Percentiles rank a stretch among this genome's conserved stretches.
Evolutionary conservation across 2,888 invertebrate species (phyloP).

Genomic region (Epistrophe grossulariae): DNA sequence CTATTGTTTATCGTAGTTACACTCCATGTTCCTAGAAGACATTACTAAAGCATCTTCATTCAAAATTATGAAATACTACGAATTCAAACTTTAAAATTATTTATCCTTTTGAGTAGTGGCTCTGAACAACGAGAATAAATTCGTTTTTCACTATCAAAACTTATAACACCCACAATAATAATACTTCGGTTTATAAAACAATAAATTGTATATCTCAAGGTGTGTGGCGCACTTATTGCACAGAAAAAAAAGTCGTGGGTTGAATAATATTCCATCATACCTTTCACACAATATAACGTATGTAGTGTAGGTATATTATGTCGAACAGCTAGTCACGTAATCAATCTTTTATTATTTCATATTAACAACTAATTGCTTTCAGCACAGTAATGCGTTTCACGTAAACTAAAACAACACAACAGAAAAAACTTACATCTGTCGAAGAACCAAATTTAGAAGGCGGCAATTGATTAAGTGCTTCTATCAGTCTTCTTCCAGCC

Average conservation of each 20-base stretch:
- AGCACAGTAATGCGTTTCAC: constrained; percentile 42
- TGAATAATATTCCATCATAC: constrained; percentile 31
- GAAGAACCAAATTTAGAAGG: constrained; percentile 78
- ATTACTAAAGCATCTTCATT: too few relatives aligned
- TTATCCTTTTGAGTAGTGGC: too few relatives aligned
- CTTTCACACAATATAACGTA: constrained; percentile 14
- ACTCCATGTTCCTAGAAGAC: too few relatives aligned
- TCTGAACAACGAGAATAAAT: too few relatives aligned
- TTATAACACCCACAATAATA: neutral
- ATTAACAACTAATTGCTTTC: constrained; percentile 52
- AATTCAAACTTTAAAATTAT: too few relatives aligned
- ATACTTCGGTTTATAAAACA: neutral
- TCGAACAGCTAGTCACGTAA: constrained; percentile 47
- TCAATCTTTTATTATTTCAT: constrained; percentile 47
- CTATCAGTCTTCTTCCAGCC: constrained; percentile 85
- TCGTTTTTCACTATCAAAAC: too few relatives aligned
- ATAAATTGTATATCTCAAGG: neutral
- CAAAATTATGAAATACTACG: too few relatives aligned
- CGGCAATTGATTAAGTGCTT: constrained; percentile 83
- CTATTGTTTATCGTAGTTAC: too few relatives aligned
- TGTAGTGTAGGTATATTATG: neutral
- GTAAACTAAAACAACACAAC: constrained; percentile 33
- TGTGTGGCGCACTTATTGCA: constrained; percentile 4
- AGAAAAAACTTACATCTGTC: constrained; percentile 77
- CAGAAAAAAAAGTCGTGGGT: neutral